phyloP scores from a whole-genome alignment of 2,797 vertebrate genomes.

The Alcedo atthis region DNA sequence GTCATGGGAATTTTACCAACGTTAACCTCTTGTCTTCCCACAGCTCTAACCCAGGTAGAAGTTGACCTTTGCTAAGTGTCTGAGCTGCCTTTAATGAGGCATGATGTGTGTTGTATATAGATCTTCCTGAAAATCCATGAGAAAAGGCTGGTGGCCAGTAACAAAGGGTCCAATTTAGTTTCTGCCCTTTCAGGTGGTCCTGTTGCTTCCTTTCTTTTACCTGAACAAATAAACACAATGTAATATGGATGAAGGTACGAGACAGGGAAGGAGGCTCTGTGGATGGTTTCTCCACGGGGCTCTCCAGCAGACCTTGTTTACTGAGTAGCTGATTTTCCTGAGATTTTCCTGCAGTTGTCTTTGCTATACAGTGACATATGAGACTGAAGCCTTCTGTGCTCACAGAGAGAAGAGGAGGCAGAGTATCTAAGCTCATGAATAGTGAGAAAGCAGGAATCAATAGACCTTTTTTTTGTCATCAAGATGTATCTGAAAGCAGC shows the following conservation, averaged over 20 bases:
- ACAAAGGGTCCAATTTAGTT: background rate
- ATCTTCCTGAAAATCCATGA: constrained; percentile 49
- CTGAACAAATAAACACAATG: background rate
- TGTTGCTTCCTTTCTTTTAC: background rate
- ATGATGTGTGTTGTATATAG: constrained; percentile 44
- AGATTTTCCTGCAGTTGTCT: constrained; percentile 66
- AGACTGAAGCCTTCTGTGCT: background rate
- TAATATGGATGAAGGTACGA: fast-evolving
- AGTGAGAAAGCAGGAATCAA: background rate
- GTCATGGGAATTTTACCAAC: constrained; percentile 42
- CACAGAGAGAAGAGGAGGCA: background rate
- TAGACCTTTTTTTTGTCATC: background rate
- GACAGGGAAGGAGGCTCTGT: constrained; percentile 6
- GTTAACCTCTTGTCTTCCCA: constrained; percentile 57
- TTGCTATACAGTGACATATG: constrained; percentile 75
- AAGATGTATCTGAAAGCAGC: background rate
- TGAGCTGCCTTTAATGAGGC: constrained; percentile 32
- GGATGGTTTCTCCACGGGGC: constrained; percentile 27
- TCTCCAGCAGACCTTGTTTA: constrained; percentile 24
- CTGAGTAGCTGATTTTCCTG: constrained; percentile 53
- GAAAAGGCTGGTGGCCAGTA: constrained; percentile 26
- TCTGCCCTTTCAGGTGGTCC: background rate
- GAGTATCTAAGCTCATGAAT: background rate
- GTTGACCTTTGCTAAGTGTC: constrained; percentile 58
- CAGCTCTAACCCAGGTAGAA: constrained; percentile 43